Percentiles rank a stretch among this genome's conserved stretches.
phyloP scores from a whole-genome alignment of 2,113 vertebrate genomes.

The Larimichthys polyactis region DNA sequence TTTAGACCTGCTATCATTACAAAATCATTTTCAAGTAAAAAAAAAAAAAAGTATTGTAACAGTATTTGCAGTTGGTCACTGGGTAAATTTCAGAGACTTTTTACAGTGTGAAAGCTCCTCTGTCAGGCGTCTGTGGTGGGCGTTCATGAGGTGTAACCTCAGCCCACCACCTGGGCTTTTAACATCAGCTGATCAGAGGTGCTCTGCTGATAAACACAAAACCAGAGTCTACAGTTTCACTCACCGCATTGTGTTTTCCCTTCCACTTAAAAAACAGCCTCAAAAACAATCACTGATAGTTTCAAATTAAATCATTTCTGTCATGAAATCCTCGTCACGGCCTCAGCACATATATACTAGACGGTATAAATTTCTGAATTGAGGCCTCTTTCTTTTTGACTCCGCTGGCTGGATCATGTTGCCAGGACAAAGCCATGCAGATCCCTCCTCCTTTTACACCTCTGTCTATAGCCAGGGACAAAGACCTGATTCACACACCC shows the following conservation, averaged over 20 bases:
- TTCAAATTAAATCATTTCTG: conserved; percentile 56
- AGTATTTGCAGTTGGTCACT: neutral
- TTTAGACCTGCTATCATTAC: neutral
- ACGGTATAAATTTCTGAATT: conserved; percentile 49
- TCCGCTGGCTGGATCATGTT: conserved; percentile 61
- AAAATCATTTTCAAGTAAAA: no score
- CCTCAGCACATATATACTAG: conserved; percentile 26
- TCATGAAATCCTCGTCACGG: conserved; percentile 37
- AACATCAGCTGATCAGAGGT: conserved; percentile 48
- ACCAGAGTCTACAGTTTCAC: conserved; percentile 41
- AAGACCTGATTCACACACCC: conserved; percentile 70
- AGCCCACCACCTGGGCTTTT: conserved; percentile 40
- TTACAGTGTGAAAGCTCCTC: conserved; percentile 32
- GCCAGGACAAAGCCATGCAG: conserved; percentile 62
- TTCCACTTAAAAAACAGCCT: conserved; percentile 23
- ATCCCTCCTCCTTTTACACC: conserved; percentile 72
- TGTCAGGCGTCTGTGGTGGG: conserved; percentile 15
- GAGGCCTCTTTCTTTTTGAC: conserved; percentile 52
- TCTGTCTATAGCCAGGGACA: conserved; percentile 58
- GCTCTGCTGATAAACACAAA: conserved; percentile 42
- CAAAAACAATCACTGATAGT: conserved; percentile 37
- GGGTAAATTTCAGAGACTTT: neutral
- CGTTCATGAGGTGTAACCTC: conserved; percentile 17
- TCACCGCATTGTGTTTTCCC: conserved; percentile 18
- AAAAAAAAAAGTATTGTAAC: no score